Percentiles rank a stretch among this genome's conserved stretches.
Evolutionary conservation across 2,113 vertebrate genomes (phyloP).

Genomic region (Panthera tigris): DNA sequence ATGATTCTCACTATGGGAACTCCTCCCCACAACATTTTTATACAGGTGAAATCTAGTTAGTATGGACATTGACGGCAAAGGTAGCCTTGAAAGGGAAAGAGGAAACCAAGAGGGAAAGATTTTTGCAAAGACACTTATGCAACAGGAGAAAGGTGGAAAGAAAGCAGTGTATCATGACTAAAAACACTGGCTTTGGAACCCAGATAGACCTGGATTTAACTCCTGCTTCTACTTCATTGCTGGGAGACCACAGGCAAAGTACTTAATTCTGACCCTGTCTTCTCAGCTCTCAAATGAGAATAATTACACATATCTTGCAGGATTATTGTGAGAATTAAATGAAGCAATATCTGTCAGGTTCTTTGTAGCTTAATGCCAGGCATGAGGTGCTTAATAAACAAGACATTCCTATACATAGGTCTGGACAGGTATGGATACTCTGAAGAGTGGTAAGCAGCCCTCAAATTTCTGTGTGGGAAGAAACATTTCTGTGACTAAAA

Average conservation of each 20-base stretch:
- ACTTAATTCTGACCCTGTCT: neutral
- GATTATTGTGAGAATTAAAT: neutral
- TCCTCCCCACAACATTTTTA: neutral
- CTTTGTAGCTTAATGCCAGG: neutral
- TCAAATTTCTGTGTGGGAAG: conserved; percentile 12
- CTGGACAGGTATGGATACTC: neutral
- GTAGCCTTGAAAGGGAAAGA: neutral
- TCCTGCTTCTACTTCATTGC: neutral
- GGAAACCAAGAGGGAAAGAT: neutral
- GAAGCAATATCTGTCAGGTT: neutral
- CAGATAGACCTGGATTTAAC: neutral
- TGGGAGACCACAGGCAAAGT: neutral
- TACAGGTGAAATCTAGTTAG: neutral
- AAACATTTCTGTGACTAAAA: conserved; percentile 32
- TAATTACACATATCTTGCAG: neutral
- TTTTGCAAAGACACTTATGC: neutral
- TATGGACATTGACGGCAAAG: neutral
- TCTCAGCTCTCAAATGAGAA: neutral
- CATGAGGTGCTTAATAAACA: neutral
- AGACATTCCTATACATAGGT: neutral
- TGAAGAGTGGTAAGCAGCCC: neutral
- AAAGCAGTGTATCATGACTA: neutral
- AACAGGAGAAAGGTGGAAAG: neutral
- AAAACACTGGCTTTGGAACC: neutral
- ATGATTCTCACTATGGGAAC: neutral